phyloP scores from a whole-genome alignment of 1,140 invertebrate genomes.

The Periplaneta americana region DNA sequence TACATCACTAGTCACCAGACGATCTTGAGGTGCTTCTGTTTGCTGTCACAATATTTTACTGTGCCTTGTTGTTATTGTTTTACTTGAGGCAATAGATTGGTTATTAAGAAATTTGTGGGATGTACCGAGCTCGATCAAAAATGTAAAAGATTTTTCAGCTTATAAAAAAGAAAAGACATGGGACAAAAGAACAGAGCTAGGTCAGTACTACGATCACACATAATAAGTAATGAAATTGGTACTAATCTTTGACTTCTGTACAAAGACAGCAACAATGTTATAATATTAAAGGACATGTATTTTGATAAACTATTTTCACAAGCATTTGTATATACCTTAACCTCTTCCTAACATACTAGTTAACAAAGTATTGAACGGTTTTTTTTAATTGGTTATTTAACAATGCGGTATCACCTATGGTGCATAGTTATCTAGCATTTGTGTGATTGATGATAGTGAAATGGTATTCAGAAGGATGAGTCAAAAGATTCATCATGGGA shows the following conservation, averaged over 20 bases:
- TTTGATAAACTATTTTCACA: no score
- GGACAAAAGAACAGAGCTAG: not conserved
- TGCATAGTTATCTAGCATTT: no score
- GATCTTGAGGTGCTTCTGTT: no score
- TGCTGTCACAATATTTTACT: not conserved
- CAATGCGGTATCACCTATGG: no score
- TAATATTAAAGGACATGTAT: not conserved
- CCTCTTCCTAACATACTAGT: no score
- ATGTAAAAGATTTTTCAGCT: not conserved
- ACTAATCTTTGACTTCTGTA: not conserved
- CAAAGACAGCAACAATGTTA: not conserved
- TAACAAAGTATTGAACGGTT: no score
- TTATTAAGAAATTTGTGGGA: not conserved
- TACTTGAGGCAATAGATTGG: not conserved
- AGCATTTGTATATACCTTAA: no score
- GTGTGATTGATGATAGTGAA: no score
- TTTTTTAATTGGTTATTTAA: no score
- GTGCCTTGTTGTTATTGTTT: not conserved
- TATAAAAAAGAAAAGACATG: not conserved
- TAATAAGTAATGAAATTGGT: not conserved
- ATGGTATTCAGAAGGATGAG: no score
- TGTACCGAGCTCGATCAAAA: no score
- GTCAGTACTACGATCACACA: not conserved
- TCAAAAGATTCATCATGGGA: no score
- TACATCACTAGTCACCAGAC: not conserved